Percentiles rank a stretch among this genome's conserved stretches.
These are phyloP conservation scores for Hyles vespertilio DNA, from an alignment of 1,140 invertebrate species.

Conservation along the genomic window DNA sequence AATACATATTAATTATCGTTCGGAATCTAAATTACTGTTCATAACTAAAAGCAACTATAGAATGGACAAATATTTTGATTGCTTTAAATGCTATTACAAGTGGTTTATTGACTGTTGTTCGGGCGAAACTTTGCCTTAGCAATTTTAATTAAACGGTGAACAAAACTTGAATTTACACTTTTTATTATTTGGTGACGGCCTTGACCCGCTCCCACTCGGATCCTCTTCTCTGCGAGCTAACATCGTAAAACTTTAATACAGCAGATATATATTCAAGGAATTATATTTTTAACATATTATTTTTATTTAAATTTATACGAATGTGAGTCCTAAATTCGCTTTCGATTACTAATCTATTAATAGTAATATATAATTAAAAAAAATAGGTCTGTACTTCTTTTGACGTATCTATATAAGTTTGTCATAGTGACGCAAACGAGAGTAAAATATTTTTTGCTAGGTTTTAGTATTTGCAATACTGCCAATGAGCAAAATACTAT, in stretches of 20 bases:
- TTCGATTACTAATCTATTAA: too few species aligned
- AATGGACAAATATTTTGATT: slow-evolving; percentile 2
- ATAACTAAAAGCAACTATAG: slow-evolving; percentile 1
- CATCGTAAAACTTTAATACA: too few species aligned
- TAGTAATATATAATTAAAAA: too few species aligned
- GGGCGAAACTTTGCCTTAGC: not conserved
- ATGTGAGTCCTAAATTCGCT: too few species aligned
- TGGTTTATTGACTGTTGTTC: slow-evolving; percentile 2
- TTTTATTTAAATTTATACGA: too few species aligned
- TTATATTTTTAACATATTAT: too few species aligned
- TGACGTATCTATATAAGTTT: slow-evolving; percentile 8
- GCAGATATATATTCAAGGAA: too few species aligned
- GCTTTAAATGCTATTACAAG: not conserved
- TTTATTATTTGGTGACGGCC: slow-evolving; percentile 1
- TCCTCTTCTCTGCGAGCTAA: not conserved
- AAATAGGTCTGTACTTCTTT: not conserved
- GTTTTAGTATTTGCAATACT: slow-evolving; percentile 17
- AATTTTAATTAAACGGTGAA: not conserved
- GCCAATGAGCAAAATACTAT: slow-evolving; percentile 16
- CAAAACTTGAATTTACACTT: too few species aligned
- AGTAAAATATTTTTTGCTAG: not conserved
- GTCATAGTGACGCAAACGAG: not conserved
- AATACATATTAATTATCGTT: slow-evolving; percentile 23
- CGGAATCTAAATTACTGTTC: slow-evolving; percentile 1
- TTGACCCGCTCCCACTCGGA: slow-evolving; percentile 2